These are phyloP conservation scores for Drosophila multiciliata DNA, from an alignment of 2,888 invertebrate genomes.

Conservation along the genomic window DNA sequence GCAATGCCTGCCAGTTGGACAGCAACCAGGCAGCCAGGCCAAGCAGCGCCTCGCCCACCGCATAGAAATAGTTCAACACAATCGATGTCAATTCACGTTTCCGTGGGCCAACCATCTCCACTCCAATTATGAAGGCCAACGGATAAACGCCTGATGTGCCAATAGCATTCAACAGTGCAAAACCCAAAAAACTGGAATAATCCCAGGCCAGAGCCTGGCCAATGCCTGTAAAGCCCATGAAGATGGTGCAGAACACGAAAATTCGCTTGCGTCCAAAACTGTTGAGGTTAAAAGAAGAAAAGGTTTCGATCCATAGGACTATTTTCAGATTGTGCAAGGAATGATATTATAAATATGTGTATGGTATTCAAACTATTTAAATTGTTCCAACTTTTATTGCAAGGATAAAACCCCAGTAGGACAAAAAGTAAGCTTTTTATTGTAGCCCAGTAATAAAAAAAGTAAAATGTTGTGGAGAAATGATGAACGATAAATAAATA, in stretches of 20 bases:
- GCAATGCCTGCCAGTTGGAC: slow-evolving; percentile 87
- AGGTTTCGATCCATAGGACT: neutral
- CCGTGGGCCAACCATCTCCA: slow-evolving; percentile 88
- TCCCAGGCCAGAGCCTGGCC: slow-evolving; percentile 86
- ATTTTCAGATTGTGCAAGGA: neutral
- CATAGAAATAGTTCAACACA: slow-evolving; percentile 88
- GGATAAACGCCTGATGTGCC: slow-evolving; percentile 88
- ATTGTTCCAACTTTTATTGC: neutral
- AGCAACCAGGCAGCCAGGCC: slow-evolving; percentile 87
- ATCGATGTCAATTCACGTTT: slow-evolving; percentile 88
- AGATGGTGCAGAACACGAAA: slow-evolving; percentile 86
- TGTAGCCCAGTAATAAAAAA: neutral
- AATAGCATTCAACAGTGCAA: slow-evolving; percentile 87
- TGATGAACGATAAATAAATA: too few species aligned
- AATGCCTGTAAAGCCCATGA: slow-evolving; percentile 87
- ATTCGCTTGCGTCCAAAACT: slow-evolving; percentile 87
- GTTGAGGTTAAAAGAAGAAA: neutral
- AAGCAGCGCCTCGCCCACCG: slow-evolving; percentile 88
- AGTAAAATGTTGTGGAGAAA: neutral
- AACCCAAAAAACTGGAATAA: slow-evolving; percentile 86
- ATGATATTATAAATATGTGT: neutral
- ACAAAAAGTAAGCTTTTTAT: neutral
- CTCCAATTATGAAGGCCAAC: slow-evolving; percentile 87
- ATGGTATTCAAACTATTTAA: neutral
- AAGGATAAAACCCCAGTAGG: neutral